Evolutionary conservation across 2,888 invertebrate genomes (phyloP).

Genomic region (Conops quadrifasciatus): DNA sequence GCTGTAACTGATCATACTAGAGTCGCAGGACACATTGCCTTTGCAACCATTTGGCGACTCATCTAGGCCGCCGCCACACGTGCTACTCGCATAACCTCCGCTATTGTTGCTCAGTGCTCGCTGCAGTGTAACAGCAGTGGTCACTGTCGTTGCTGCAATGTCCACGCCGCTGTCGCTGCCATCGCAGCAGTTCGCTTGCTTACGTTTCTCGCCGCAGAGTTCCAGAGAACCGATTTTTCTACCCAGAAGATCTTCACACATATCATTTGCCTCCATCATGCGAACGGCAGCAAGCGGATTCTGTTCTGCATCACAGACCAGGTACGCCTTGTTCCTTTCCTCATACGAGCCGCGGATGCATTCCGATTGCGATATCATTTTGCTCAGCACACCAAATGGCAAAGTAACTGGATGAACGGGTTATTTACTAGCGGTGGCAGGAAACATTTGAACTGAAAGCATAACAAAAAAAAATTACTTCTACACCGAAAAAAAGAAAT

Average conservation of each 20-base stretch:
- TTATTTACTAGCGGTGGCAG: background rate
- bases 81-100: constrained; percentile 75
- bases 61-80: constrained; percentile 64
- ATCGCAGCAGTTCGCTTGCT: constrained; percentile 61
- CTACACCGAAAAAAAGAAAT: too few species aligned
- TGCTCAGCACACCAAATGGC: background rate
- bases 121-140: constrained; percentile 62
- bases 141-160: constrained; percentile 66
- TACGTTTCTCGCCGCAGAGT: constrained; percentile 40
- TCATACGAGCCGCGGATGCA: constrained; percentile 23
- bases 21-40: constrained; percentile 73
- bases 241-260: constrained; percentile 50
- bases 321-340: constrained; percentile 1
- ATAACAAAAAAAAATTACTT: background rate
- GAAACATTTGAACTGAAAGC: constrained; percentile 1
- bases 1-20: constrained; percentile 80
- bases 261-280: constrained; percentile 40
- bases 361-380: constrained; percentile 30
- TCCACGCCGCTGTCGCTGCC: constrained; percentile 87
- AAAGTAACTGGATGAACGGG: background rate
- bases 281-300: background rate
- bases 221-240: constrained; percentile 57
- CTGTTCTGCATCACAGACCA: constrained; percentile 9
- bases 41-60: constrained; percentile 61
- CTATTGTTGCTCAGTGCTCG: constrained; percentile 70